Percentiles rank a stretch among this genome's conserved stretches.
Evolutionary conservation across 2,113 vertebrate species (phyloP).

Genomic region (Sorex fumeus): DNA sequence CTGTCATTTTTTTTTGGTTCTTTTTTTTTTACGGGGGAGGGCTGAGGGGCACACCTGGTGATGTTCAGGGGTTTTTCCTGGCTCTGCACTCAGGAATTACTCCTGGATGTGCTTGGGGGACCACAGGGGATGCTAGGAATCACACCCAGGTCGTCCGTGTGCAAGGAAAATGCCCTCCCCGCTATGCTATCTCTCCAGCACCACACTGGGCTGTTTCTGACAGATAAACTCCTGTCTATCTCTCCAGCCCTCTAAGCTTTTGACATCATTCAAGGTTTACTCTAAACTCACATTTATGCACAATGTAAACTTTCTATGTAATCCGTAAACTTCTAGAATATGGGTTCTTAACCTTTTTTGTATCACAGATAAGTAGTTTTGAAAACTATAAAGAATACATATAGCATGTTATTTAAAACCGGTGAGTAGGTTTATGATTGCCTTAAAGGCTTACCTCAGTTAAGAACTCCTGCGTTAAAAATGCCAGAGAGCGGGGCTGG

Average conservation of each 20-base stretch:
- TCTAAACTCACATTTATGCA: background rate
- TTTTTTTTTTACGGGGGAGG: background rate
- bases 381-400: slow-evolving; percentile 7
- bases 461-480: slow-evolving; percentile 6
- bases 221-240: too few relatives aligned
- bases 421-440: background rate
- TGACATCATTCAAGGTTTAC: background rate
- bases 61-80: too few relatives aligned
- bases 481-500: too few relatives aligned
- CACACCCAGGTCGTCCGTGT: too few relatives aligned
- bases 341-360: slow-evolving; percentile 20
- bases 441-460: background rate
- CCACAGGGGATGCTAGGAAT: too few relatives aligned
- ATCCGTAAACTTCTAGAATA: slow-evolving; percentile 42
- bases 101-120: too few relatives aligned
- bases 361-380: background rate
- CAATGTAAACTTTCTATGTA: background rate
- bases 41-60: too few relatives aligned
- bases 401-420: too few relatives aligned
- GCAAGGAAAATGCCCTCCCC: too few relatives aligned
- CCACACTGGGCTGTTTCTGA: background rate
- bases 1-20: background rate
- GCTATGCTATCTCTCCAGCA: too few relatives aligned
- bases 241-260: slow-evolving; percentile 11
- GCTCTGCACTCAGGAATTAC: too few relatives aligned